Percentiles rank a stretch among this genome's conserved stretches.
Conservation (phyloP, 2,888 invertebrate species). For the Epinotia demarniana region DNA sequence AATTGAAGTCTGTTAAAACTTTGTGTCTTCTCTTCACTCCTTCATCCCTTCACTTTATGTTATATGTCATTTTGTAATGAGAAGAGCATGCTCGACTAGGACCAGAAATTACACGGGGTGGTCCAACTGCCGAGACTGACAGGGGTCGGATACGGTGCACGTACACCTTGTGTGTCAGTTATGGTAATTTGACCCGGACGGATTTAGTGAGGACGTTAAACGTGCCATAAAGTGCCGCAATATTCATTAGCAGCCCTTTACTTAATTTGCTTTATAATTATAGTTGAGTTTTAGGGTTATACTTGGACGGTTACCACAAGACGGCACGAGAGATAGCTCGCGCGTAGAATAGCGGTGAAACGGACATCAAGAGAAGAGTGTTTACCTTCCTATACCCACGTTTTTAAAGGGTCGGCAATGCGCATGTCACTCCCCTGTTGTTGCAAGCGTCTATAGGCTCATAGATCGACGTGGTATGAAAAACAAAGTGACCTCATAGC, state of each 20-base stretch:
- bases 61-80: neutral
- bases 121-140: slow-evolving; percentile 54
- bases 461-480: too few species aligned
- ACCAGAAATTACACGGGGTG: slow-evolving; percentile 46
- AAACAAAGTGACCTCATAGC: too few species aligned
- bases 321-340: too few species aligned
- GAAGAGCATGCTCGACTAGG: neutral
- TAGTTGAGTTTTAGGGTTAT: slow-evolving; percentile 5
- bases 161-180: slow-evolving; percentile 42
- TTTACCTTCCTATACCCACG: too few species aligned
- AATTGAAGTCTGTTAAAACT: too few species aligned
- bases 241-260: slow-evolving; percentile 43
- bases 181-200: slow-evolving; percentile 29
- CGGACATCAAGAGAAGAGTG: too few species aligned
- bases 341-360: too few species aligned
- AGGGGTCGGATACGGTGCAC: slow-evolving; percentile 62
- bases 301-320: neutral
- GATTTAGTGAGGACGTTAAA: slow-evolving; percentile 36
- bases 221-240: slow-evolving; percentile 42
- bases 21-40: too few species aligned
- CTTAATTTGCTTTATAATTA: slow-evolving; percentile 21
- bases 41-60: neutral
- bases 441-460: too few species aligned
- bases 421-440: too few species aligned
- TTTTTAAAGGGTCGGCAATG: too few species aligned